Conservation (phyloP, 2,888 invertebrate species). For the Clepsis dumicolana region DNA sequence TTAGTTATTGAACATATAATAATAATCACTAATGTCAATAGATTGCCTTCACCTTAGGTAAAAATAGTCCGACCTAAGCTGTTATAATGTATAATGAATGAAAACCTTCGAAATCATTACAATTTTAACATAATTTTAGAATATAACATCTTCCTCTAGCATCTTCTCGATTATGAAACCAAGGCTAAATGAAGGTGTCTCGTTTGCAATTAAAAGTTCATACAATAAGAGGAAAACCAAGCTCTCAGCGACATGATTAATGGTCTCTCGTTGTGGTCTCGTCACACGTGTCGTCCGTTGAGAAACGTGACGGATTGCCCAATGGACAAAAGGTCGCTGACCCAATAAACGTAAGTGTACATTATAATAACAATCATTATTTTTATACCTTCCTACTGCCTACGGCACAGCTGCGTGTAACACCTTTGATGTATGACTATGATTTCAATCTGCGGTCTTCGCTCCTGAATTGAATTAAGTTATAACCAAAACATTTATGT, state of each 20-base stretch:
- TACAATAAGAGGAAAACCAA: slow-evolving; percentile 19
- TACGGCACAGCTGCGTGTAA: not conserved
- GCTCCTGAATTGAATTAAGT: not conserved
- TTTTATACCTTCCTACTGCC: not conserved
- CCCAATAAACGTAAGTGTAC: slow-evolving; percentile 40
- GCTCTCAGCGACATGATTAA: slow-evolving; percentile 21
- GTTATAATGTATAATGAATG: too few species aligned
- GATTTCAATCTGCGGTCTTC: not conserved
- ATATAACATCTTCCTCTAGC: not conserved
- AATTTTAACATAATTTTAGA: too few species aligned
- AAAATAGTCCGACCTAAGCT: too few species aligned
- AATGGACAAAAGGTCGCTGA: slow-evolving; percentile 53
- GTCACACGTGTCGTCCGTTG: slow-evolving; percentile 49
- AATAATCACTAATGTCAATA: too few species aligned
- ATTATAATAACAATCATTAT: not conserved
- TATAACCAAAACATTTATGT: not conserved
- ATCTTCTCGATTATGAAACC: not conserved
- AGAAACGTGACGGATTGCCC: slow-evolving; percentile 55
- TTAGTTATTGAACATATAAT: too few species aligned
- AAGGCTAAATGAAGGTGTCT: not conserved
- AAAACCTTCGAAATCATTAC: too few species aligned
- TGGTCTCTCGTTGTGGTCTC: slow-evolving; percentile 14
- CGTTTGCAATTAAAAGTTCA: not conserved
- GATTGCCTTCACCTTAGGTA: too few species aligned
- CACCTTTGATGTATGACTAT: not conserved